Percentiles rank a stretch among this genome's conserved stretches.
These are phyloP conservation scores for Cataglyphis hispanica DNA, from an alignment of 1,140 invertebrate species.

Conservation along the genomic window DNA sequence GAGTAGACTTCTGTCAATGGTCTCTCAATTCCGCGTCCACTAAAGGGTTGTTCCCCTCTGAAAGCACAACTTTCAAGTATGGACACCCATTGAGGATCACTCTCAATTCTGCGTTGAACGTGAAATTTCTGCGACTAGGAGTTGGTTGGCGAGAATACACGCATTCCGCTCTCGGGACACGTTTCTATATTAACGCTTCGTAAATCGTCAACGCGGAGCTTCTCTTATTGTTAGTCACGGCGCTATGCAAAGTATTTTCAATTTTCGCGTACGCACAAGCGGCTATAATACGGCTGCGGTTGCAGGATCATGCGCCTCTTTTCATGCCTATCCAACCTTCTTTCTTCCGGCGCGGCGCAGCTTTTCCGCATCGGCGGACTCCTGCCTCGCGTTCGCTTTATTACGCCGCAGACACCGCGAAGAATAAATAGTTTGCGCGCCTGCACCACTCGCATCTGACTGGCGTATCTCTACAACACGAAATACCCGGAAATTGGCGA, in stretches of 20 bases:
- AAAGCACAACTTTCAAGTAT: neutral
- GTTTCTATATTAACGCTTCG: slow-evolving; percentile 41
- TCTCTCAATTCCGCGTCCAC: neutral
- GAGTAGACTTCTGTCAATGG: slow-evolving; percentile 14
- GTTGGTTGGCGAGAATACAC: neutral
- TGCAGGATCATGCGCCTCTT: slow-evolving; percentile 37
- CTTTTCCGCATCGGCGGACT: slow-evolving; percentile 58
- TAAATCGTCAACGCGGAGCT: slow-evolving; percentile 7
- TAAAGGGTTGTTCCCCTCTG: neutral
- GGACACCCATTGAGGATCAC: neutral
- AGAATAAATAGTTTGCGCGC: slow-evolving; percentile 48
- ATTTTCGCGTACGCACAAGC: slow-evolving; percentile 67
- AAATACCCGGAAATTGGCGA: slow-evolving; percentile 26
- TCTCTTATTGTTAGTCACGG: slow-evolving; percentile 37
- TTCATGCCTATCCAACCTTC: slow-evolving; percentile 63
- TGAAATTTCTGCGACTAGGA: neutral
- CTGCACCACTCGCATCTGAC: slow-evolving; percentile 25
- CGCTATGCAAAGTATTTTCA: slow-evolving; percentile 79
- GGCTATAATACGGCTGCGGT: slow-evolving; percentile 47
- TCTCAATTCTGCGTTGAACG: neutral
- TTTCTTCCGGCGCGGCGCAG: slow-evolving; percentile 25
- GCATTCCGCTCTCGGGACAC: neutral
- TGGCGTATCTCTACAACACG: slow-evolving; percentile 26
- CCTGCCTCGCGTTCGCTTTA: slow-evolving; percentile 58
- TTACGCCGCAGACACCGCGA: slow-evolving; percentile 58